These are phyloP conservation scores for Conus betulinus DNA, from an alignment of 1,140 invertebrate genomes.

Conservation along the genomic window DNA sequence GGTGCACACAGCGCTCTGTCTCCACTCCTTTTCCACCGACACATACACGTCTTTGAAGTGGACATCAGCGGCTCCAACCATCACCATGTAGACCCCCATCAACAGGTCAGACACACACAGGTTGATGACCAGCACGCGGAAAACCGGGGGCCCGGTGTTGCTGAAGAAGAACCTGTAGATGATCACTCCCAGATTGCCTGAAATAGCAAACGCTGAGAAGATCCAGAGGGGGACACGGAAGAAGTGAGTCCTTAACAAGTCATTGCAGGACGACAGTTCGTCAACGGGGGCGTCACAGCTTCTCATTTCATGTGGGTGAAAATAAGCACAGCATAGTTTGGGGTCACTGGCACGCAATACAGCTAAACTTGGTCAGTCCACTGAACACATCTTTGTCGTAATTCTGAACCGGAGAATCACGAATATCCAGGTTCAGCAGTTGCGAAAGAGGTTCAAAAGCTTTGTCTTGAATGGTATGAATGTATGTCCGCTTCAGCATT, in stretches of 20 bases:
- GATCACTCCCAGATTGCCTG: constrained; percentile 56
- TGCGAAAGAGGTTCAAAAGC: not conserved
- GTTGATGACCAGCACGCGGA: constrained; percentile 56
- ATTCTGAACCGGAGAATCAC: not conserved
- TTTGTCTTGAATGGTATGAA: not conserved
- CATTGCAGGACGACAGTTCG: constrained; percentile 53
- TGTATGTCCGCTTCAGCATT: not conserved
- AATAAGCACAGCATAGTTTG: constrained; percentile 50
- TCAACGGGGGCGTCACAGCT: constrained; percentile 46
- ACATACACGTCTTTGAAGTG: constrained; percentile 57
- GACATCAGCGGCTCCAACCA: constrained; percentile 60
- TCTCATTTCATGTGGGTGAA: not conserved
- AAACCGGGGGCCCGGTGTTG: not conserved
- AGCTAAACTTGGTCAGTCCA: constrained; percentile 7
- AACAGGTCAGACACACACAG: constrained; percentile 62
- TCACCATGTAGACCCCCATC: constrained; percentile 66
- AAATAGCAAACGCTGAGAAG: constrained; percentile 42
- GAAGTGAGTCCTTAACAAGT: constrained; percentile 46
- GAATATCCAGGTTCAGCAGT: not conserved
- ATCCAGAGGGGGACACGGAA: constrained; percentile 50
- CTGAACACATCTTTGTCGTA: constrained; percentile 25
- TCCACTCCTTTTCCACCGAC: constrained; percentile 55
- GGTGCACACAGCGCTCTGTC: constrained; percentile 52
- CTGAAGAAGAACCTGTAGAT: constrained; percentile 41
- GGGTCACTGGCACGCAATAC: constrained; percentile 41